Evolutionary conservation across 2,113 vertebrate genomes (phyloP).

Genomic region (Columbina picui): DNA sequence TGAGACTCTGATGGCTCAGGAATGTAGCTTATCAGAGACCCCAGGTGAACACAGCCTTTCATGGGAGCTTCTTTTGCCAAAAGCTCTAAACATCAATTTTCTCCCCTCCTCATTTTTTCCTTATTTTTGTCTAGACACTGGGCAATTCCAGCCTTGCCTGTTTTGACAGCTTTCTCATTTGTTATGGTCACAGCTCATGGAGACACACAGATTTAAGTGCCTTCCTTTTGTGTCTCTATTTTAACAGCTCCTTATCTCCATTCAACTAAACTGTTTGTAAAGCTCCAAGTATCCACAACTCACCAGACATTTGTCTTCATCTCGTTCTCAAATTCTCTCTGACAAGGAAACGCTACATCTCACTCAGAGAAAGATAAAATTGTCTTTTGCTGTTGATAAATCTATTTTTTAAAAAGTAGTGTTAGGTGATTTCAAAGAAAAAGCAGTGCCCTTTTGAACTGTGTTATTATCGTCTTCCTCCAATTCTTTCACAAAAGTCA

Average conservation of each 20-base stretch:
- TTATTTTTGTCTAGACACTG: not conserved
- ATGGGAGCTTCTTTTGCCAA: not conserved
- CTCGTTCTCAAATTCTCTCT: not conserved
- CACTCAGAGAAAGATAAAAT: not conserved
- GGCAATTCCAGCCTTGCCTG: not conserved
- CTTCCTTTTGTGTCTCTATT: not conserved
- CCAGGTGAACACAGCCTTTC: not conserved
- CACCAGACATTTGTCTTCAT: not conserved
- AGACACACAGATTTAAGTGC: not conserved
- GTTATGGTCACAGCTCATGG: not conserved
- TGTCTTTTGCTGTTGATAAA: not conserved
- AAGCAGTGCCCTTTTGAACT: not conserved
- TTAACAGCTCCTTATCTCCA: not conserved
- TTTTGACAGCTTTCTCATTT: not conserved
- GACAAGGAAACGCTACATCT: not conserved
- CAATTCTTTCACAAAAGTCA: slow-evolving; percentile 9
- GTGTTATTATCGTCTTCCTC: slow-evolving; percentile 25
- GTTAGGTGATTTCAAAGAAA: not conserved
- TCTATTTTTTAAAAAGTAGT: not conserved
- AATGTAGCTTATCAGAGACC: not conserved
- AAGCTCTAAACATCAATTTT: not conserved
- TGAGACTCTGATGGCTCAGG: fast-evolving
- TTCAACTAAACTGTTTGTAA: not conserved
- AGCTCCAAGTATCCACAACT: not conserved
- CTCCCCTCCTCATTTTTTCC: no score